These are phyloP conservation scores for Drosophila quinaria DNA, from an alignment of 2,888 invertebrate genomes.

Conservation along the genomic window DNA sequence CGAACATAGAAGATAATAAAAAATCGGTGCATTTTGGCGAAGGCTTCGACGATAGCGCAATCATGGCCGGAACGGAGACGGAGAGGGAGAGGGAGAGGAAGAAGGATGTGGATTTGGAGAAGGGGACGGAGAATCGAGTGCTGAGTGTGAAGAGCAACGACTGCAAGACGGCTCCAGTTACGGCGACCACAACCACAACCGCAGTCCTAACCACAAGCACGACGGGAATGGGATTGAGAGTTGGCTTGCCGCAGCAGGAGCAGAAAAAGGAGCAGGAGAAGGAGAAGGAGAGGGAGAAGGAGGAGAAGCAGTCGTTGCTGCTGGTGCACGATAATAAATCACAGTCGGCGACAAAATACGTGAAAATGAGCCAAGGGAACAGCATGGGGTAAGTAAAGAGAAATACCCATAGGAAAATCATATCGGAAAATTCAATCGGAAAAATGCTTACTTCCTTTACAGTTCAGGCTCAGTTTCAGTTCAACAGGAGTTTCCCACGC, in stretches of 20 bases:
- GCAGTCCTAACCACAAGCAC: neutral
- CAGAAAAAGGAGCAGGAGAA: neutral
- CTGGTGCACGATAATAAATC: constrained; percentile 10
- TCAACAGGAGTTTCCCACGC: constrained; percentile 8
- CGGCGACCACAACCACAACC: constrained; percentile 7
- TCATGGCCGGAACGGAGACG: constrained; percentile 21
- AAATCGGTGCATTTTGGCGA: neutral
- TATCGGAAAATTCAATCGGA: neutral
- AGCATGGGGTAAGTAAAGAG: constrained; percentile 1
- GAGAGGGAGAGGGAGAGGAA: constrained; percentile 19
- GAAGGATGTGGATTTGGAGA: constrained; percentile 12
- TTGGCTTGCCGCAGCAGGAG: constrained; percentile 6
- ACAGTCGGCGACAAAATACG: constrained; percentile 5
- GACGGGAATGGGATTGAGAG: neutral
- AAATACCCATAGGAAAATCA: neutral
- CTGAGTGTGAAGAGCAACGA: constrained; percentile 1
- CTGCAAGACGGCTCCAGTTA: constrained; percentile 3
- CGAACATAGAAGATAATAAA: constrained; percentile 6
- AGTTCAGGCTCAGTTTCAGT: neutral
- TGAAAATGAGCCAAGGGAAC: constrained; percentile 10
- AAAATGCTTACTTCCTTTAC: neutral
- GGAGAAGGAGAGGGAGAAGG: too few relatives aligned
- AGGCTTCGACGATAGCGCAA: constrained; percentile 5
- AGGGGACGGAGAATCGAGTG: constrained; percentile 1
- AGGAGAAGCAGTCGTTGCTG: neutral